Evolutionary conservation across 2,113 vertebrate species (phyloP), one percentile per base, ranked within the genome.

Genomic region (Acanthisitta chloris): DNA sequence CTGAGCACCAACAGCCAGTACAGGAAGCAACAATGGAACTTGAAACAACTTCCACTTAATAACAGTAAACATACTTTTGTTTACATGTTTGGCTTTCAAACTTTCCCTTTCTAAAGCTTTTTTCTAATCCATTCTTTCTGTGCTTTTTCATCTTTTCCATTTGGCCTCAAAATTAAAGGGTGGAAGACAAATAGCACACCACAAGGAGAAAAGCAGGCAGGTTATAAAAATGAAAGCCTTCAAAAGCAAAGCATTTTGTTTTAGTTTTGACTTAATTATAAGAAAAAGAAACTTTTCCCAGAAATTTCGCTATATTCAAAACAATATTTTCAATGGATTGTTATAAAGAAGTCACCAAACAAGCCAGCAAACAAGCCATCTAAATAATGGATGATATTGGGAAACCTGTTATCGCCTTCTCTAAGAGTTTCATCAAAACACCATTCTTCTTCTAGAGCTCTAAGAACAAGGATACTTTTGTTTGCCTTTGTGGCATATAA

Each of bases 401-500:
- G n/a, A 49, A 95, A 61, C 14, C 9, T 90, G 92, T 92, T 85
- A 69, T 85, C 25, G 87, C 45, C 13, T 76, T 51, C 51, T 85
- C 57, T 80, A 86, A 77, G 69, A 71, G 31, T 49, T 42, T 92
- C 29, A 0, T 90, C 76, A 93, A 54, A 94, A 83, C 11, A 16
- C 83, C 67, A 93, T 90, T 80, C 88, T 88, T 96, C 67, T 95
- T 95, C 43, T 59, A 83, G 42, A 78, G 17, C 17, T 83, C 71
- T 51, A 80, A 81, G 33, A 59, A 78, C 76, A 86, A 58, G 10
- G 17, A 54, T 90, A 51, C 18, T 94, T 96, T 88, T 51, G 62
- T 96, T 86, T 96, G 88, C 34, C 59, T 93, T 72, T 43, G 36
- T 78, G 45, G 29, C 3, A 16, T 40, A 43, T 95, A 74, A 86